Percentiles rank a stretch among this genome's conserved stretches.
Conservation (phyloP, 2,888 invertebrate genomes). For the Drosophila meridiana region DNA sequence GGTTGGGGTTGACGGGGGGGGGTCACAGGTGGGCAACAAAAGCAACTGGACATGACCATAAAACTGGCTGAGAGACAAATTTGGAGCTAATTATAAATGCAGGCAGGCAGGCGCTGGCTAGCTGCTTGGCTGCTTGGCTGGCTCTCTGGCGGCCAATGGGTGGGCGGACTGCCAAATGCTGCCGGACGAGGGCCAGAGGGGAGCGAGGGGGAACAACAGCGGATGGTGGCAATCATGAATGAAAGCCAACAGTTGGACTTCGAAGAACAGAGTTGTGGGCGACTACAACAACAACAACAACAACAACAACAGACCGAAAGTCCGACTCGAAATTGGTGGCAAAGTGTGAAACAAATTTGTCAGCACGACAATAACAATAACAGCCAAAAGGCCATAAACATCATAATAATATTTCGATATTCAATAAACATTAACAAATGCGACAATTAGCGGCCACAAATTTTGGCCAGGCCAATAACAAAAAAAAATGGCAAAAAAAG, state of each 20-base stretch:
- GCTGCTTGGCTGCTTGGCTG: constrained; percentile 7
- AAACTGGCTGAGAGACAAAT: constrained; percentile 71
- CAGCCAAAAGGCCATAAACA: constrained; percentile 73
- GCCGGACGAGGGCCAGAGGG: neutral
- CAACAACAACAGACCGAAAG: constrained; percentile 8
- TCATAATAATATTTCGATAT: constrained; percentile 76
- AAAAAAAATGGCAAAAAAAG: neutral
- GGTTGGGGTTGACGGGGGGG: neutral
- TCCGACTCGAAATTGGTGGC: constrained; percentile 39
- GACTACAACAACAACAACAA: constrained; percentile 8
- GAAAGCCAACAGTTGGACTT: constrained; percentile 39
- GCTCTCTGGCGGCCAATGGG: constrained; percentile 36
- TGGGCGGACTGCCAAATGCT: constrained; percentile 54
- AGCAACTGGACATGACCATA: constrained; percentile 66
- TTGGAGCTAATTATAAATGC: constrained; percentile 78
- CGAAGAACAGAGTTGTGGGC: constrained; percentile 38
- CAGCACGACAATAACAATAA: constrained; percentile 79
- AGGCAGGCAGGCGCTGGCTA: constrained; percentile 42
- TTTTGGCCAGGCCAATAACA: constrained; percentile 42
- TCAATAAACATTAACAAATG: constrained; percentile 77
- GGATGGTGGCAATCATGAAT: constrained; percentile 56
- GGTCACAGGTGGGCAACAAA: neutral
- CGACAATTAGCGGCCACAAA: constrained; percentile 67
- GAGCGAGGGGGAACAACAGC: neutral
- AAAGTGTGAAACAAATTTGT: constrained; percentile 80